Evolutionary conservation across 2,888 invertebrate species (phyloP).

Genomic region (Ethmia dodecea): DNA sequence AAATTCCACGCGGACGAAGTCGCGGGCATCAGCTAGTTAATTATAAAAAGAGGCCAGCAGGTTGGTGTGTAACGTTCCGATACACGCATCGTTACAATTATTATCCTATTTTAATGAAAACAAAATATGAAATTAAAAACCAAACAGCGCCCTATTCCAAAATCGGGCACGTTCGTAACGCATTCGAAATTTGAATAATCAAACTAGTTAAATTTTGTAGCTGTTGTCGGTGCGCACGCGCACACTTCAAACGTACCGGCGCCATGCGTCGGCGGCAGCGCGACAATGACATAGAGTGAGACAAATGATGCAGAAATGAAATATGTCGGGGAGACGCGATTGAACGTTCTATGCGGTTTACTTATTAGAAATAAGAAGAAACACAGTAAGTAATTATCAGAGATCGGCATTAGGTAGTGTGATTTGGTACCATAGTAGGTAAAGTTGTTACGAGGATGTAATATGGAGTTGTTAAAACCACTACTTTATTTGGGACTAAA

Average conservation of each 20-base stretch:
- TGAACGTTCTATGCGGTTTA: background rate
- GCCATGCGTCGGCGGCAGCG: slow-evolving; percentile 36
- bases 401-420: too few relatives aligned
- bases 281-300: slow-evolving; percentile 32
- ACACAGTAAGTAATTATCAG: too few relatives aligned
- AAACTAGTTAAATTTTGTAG: slow-evolving; percentile 32
- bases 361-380: too few relatives aligned
- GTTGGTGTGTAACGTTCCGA: too few relatives aligned
- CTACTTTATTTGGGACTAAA: too few relatives aligned
- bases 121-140: slow-evolving; percentile 3
- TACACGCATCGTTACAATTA: too few relatives aligned
- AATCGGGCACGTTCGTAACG: slow-evolving; percentile 10
- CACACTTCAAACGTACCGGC: slow-evolving; percentile 37
- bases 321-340: slow-evolving; percentile 4
- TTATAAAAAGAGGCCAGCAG: too few relatives aligned
- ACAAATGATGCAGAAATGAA: slow-evolving; percentile 18
- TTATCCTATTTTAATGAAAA: background rate
- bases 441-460: too few relatives aligned
- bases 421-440: too few relatives aligned
- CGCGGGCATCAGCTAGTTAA: too few relatives aligned
- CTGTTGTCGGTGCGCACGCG: slow-evolving; percentile 60
- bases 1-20: too few relatives aligned
- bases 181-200: slow-evolving; percentile 39
- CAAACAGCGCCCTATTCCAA: slow-evolving; percentile 3
- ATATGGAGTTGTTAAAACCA: too few relatives aligned